Base-by-base conservation (phyloP, 2,888 invertebrate genomes). In the Argynnis bischoffii region DNA sequence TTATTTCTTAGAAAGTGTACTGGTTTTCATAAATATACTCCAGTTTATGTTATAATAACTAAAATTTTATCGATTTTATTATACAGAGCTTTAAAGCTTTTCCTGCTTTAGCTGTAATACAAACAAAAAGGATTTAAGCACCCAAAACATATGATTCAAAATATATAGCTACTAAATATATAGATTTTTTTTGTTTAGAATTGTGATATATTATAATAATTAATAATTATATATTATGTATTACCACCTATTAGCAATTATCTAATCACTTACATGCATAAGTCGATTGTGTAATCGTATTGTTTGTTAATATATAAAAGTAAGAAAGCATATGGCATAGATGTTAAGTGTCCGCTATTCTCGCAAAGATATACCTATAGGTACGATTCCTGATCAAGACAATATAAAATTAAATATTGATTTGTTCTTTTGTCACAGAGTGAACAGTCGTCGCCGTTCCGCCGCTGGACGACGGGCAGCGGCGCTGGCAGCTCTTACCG, bases 361-460 rank as follows among this genome's bases (percentile, higher is more conserved):
- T 35, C 35, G 35, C 8, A 8, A 8, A 2, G 35, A 35, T 6
- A n/a, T 8, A 8, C 26, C 3, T 26, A 35, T 35, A n/a, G n/a
- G n/a, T n/a, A 35, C 6, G 8, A 41, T 41, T 41, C 35, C 35
- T 41, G 8, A 41, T 41, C 11, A 41, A 41, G 35, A 41, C 35
- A 41, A 41, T 1, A 41, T 41, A 2, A 41, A 41, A 41, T 41
- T 41, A 11, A 41, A 41, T 41, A 41, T 2, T 11, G 11, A 16
- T 51, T 13, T 16, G 59, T 59, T 48, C 46, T 14, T 48, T 66
- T 66, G 66, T 61, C 48, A 1, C 88, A 95, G 94, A 94, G 94
- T 77, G 94, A 94, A 87, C 94, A 94, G 81, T 93, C 94, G 74
- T 94, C 94, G 72, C 94, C 94, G 67, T 94, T 94, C 81, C 94